Evolutionary conservation across 1,140 invertebrate genomes (phyloP).

Genomic region (Geopemphigus sp.): DNA sequence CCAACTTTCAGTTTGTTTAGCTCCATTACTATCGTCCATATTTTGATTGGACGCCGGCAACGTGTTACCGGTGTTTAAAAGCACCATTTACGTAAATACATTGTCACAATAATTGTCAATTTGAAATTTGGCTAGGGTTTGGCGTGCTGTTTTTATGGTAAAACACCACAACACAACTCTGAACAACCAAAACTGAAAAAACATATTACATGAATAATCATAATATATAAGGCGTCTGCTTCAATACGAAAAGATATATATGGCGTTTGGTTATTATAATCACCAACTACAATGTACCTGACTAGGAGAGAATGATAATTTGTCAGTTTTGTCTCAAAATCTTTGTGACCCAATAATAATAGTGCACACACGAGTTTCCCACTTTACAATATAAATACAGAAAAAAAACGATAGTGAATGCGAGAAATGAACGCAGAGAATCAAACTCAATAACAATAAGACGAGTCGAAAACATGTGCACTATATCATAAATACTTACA

Average conservation of each 20-base stretch:
- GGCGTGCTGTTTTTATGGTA: background rate
- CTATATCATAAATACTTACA: constrained; percentile 18
- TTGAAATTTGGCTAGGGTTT: background rate
- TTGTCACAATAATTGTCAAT: background rate
- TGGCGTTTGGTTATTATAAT: no score
- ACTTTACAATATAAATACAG: no score
- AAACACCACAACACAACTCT: background rate
- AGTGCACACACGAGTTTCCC: background rate
- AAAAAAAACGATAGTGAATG: no score
- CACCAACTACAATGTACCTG: no score
- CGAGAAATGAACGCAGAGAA: background rate
- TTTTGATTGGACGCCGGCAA: constrained; percentile 51
- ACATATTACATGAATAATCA: background rate
- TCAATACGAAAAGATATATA: no score
- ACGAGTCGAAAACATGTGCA: background rate
- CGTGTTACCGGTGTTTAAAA: constrained; percentile 53
- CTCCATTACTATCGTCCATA: constrained; percentile 54
- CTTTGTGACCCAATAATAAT: background rate
- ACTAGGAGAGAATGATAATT: no score
- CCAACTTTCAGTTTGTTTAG: constrained; percentile 58
- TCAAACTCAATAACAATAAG: constrained; percentile 37
- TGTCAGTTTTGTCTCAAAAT: no score
- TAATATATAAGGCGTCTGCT: background rate
- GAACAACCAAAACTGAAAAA: background rate
- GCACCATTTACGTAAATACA: constrained; percentile 52